Conservation (phyloP, 2,113 vertebrate species). For the Petroica traversi region DNA sequence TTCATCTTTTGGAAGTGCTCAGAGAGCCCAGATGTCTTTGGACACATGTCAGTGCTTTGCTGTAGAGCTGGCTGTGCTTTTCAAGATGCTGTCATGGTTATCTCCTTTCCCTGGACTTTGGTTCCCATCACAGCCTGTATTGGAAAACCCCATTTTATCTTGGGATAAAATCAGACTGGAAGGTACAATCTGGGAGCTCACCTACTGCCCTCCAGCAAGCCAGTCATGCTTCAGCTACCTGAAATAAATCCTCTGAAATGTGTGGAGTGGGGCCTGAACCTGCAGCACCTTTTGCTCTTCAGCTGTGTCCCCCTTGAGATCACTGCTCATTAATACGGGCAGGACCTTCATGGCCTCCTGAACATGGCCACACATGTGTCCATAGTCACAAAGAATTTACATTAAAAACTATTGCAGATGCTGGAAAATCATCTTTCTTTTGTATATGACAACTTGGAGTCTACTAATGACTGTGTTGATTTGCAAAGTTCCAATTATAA, state of each 20-base stretch:
- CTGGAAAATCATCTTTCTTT: not conserved
- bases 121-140: not conserved
- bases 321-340: not conserved
- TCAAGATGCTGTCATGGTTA: not conserved
- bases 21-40: not conserved
- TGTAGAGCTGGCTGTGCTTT: not conserved
- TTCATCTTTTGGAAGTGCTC: not conserved
- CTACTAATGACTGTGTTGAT: not conserved
- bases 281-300: not conserved
- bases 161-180: not conserved
- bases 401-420: not conserved
- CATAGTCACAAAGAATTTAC: not conserved
- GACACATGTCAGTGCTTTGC: not conserved
- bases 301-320: not conserved
- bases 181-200: not conserved
- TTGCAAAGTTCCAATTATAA: not conserved
- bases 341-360: not conserved
- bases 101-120: not conserved
- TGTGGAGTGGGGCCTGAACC: not conserved
- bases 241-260: not conserved
- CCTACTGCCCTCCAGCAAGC: not conserved
- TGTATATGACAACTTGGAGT: not conserved
- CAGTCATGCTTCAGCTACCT: not conserved
- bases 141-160: not conserved
- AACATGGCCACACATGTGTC: fast-evolving